Evolutionary conservation across 2,797 vertebrate species (phyloP), one percentile per base, ranked within the genome.

Genomic region (Lemur catta): DNA sequence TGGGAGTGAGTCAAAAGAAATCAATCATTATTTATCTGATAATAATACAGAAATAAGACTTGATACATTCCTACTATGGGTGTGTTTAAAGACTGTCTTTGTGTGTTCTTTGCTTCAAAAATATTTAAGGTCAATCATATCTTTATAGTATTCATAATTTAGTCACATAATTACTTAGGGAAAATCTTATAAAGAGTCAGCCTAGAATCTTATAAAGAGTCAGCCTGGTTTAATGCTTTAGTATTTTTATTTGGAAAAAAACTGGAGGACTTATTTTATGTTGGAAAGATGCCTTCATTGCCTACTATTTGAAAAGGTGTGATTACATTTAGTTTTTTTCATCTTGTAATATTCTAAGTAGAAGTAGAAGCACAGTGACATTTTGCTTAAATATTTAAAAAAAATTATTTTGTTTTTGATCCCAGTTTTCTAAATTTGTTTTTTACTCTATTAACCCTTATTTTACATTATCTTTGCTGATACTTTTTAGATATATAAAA

Each of bases 21-120:
- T 84, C 57, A 1, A 1, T 96, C 63, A 93, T 97, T 95, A 91
- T 97, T 93, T 95, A 67, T 98, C 94, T 98, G 87, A 95, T 97
- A 93, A 91, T 97, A 97, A 94, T 94, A 95, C 97, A 95, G 89
- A 98, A 97, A 93, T 98, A 96, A 30, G 33, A 88, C 84, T 89
- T 93, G 41, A 80, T 84, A 28, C 11, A 74, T 2, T 46, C 72
- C 28, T 38, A 59, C 17, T 86, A 50, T 72, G 67, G 76, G 81
- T 67, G 13, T 22, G n/a, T 93, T 38, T 88, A 88, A 96, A 89
- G 87, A 67, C 65, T 93, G 24, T 89, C 33, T 46, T 67, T 91
- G 12, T 65, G 17, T 88, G 18, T 69, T 93, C 33, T 59, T 7
- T 26, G 12, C 57, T 74, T 84, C 59, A 95, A 41, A 48, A 9